Conservation (phyloP, 23 tunicate species). For the Phallusia fumigata region DNA sequence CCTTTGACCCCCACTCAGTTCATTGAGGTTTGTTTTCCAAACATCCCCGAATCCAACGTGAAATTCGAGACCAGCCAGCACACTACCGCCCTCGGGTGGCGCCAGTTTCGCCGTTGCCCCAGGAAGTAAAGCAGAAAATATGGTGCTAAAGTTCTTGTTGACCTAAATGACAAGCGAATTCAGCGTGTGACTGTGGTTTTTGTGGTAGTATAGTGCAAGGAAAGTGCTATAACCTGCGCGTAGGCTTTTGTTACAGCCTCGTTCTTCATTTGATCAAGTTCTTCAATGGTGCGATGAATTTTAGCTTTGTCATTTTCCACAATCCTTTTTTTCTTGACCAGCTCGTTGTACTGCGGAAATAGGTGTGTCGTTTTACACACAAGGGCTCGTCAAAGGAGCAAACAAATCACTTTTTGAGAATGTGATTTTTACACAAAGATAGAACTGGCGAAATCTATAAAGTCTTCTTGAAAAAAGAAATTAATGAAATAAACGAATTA, state of each 20-base stretch:
- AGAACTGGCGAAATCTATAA: too few species aligned
- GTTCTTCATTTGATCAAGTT: conserved; percentile 84
- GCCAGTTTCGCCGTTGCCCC: conserved; percentile 97
- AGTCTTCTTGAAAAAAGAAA: too few species aligned
- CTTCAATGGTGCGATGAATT: conserved; percentile 70
- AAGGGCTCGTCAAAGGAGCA: too few species aligned
- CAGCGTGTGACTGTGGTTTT: too few species aligned
- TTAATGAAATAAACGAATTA: too few species aligned
- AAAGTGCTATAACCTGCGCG: conserved; percentile 45
- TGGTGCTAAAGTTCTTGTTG: conserved; percentile 83
- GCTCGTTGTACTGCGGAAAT: conserved; percentile 38
- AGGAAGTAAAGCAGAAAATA: conserved; percentile 85
- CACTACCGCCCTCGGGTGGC: conserved; percentile 93
- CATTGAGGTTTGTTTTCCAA: conserved; percentile 93
- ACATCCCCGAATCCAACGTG: conserved; percentile 96
- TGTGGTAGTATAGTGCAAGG: too few species aligned
- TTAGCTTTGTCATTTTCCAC: conserved; percentile 71
- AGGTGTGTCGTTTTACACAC: not conserved
- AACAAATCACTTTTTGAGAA: too few species aligned
- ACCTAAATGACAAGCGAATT: conserved; percentile 37
- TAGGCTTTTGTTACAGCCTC: conserved; percentile 92
- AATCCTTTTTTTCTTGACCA: conserved; percentile 72
- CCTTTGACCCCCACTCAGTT: conserved; percentile 96
- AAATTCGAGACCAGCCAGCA: conserved; percentile 90
- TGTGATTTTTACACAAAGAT: too few species aligned